Conservation (phyloP, 2,888 invertebrate genomes). For the Lypha dubia region DNA sequence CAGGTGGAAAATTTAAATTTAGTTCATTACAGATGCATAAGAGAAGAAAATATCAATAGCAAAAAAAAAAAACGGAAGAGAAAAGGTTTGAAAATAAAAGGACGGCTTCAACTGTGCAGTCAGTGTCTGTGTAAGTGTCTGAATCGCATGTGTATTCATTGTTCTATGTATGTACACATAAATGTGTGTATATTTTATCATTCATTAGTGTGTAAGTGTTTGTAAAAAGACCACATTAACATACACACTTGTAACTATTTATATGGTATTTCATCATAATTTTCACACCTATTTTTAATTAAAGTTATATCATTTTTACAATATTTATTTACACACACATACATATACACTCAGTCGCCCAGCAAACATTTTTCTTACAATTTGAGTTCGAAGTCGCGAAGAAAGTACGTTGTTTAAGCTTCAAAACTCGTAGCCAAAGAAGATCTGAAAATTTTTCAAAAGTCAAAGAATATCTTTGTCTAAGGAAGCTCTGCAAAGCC, state of each 20-base stretch:
- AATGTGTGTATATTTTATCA: not conserved
- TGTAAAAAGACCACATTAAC: not conserved
- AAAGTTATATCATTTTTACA: slow-evolving; percentile 58
- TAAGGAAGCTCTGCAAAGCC: too few relatives aligned
- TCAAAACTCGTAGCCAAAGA: too few relatives aligned
- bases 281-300: slow-evolving; percentile 68
- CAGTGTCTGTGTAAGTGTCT: slow-evolving; percentile 40
- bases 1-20: slow-evolving; percentile 48
- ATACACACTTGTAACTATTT: not conserved
- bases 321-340: slow-evolving; percentile 6
- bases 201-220: not conserved
- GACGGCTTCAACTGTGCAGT: not conserved
- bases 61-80: not conserved
- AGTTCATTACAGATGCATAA: slow-evolving; percentile 48
- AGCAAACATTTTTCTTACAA: too few relatives aligned
- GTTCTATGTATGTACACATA: not conserved
- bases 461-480: too few relatives aligned
- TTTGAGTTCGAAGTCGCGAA: too few relatives aligned
- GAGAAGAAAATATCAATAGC: slow-evolving; percentile 23
- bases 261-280: slow-evolving; percentile 40
- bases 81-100: not conserved
- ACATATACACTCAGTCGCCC: not conserved
- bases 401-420: too few relatives aligned
- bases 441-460: too few relatives aligned
- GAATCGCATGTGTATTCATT: not conserved